Evolutionary conservation across 2,888 invertebrate genomes (phyloP).

Genomic region (Crioceris asparagi): DNA sequence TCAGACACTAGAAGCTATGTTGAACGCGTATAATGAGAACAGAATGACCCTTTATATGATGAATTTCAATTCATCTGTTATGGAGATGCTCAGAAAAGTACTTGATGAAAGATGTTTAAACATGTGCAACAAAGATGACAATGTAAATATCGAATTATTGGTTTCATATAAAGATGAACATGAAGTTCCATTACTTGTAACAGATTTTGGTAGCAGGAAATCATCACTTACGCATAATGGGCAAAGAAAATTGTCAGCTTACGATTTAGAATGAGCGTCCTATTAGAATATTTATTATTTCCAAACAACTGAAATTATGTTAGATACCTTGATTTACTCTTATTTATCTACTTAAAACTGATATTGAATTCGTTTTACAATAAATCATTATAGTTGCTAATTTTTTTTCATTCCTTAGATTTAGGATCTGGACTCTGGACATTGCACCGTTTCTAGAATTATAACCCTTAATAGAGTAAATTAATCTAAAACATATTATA

Average conservation of each 20-base stretch:
- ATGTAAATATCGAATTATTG: neutral
- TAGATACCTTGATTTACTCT: no score
- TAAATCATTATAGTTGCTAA: no score
- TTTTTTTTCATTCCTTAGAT: no score
- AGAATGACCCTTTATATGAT: constrained; percentile 43
- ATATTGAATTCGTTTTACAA: no score
- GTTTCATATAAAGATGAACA: constrained; percentile 5
- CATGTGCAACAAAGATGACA: constrained; percentile 16
- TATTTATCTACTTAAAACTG: no score
- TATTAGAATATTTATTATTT: neutral
- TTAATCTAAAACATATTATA: no score
- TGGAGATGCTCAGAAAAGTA: constrained; percentile 23
- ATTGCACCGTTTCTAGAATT: no score
- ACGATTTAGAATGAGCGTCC: constrained; percentile 14
- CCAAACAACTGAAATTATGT: no score
- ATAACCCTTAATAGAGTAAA: no score
- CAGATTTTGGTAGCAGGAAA: constrained; percentile 3
- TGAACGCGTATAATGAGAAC: constrained; percentile 44
- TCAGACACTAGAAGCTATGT: constrained; percentile 49
- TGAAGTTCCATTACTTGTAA: constrained; percentile 8
- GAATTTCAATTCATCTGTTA: constrained; percentile 33
- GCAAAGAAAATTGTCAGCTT: constrained; percentile 13
- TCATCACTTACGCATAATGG: constrained; percentile 4
- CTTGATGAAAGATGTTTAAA: constrained; percentile 14
- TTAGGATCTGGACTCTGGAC: no score